Evolutionary conservation across 2,888 invertebrate species (phyloP).

Genomic region (Cyclophora albipunctata): DNA sequence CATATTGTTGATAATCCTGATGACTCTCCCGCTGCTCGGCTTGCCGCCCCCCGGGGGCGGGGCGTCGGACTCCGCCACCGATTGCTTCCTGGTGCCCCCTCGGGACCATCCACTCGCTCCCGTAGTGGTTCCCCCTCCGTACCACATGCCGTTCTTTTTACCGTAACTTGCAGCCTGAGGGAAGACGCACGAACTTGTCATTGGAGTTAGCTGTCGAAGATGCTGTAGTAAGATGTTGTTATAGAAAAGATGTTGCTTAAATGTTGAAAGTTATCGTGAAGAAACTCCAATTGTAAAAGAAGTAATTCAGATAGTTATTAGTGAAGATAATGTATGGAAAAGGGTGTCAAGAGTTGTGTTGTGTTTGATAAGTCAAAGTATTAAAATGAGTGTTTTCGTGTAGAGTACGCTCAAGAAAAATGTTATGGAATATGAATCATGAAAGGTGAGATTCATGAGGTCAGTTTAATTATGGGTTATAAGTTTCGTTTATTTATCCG

Average conservation of each 20-base stretch:
- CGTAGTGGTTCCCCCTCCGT: constrained; percentile 75
- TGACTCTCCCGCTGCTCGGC: constrained; percentile 88
- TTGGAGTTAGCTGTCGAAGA: no score
- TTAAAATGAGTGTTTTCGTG: no score
- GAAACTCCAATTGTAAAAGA: no score
- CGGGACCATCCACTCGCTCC: constrained; percentile 83
- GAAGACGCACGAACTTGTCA: background rate
- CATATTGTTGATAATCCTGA: constrained; percentile 94
- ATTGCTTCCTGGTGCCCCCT: constrained; percentile 86
- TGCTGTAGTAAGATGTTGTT: no score
- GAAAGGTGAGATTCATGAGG: constrained; percentile 1
- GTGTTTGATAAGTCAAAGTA: no score
- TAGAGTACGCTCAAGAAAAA: no score
- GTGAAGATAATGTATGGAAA: no score
- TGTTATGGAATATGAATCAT: background rate
- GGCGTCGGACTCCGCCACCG: constrained; percentile 87
- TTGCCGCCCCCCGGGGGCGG: constrained; percentile 83
- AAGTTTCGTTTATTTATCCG: background rate
- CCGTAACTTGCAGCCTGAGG: constrained; percentile 90
- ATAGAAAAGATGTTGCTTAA: no score
- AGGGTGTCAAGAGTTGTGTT: no score
- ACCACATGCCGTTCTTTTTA: constrained; percentile 93
- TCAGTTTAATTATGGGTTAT: background rate
- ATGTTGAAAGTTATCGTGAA: no score
- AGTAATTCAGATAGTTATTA: no score